Conservation (phyloP, 2,888 invertebrate species). For the Phyllotreta cruciferae region DNA sequence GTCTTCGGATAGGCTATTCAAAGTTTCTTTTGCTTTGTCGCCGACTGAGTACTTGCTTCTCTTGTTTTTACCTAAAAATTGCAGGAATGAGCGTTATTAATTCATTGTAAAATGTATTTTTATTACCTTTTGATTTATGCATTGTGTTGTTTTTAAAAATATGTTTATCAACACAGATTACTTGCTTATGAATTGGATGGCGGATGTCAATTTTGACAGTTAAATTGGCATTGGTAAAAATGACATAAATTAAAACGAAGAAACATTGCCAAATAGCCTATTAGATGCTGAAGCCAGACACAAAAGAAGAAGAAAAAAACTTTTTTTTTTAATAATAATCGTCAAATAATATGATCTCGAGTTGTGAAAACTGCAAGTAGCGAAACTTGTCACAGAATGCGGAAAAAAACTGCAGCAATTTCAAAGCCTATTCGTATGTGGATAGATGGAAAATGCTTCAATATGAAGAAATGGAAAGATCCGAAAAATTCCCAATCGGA, state of each 20-base stretch:
- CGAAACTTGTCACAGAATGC: too few relatives aligned
- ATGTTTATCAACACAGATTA: background rate
- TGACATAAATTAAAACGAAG: too few relatives aligned
- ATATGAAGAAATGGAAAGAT: constrained; percentile 42
- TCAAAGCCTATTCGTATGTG: constrained; percentile 53
- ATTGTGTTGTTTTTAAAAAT: constrained; percentile 13
- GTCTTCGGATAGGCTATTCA: constrained; percentile 61
- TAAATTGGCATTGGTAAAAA: too few relatives aligned
- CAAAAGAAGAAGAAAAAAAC: too few relatives aligned
- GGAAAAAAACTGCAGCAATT: constrained; percentile 31
- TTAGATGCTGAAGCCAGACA: too few relatives aligned
- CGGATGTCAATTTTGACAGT: too few relatives aligned
- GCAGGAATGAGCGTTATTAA: background rate
- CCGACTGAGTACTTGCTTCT: constrained; percentile 53
- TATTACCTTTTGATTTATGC: constrained; percentile 35
- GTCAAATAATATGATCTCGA: too few relatives aligned
- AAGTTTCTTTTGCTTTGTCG: constrained; percentile 59
- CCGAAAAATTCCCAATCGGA: constrained; percentile 11
- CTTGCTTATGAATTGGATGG: too few relatives aligned
- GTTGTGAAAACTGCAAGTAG: too few relatives aligned
- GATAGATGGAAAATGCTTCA: constrained; percentile 56
- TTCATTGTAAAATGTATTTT: constrained; percentile 1
- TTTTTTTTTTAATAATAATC: too few relatives aligned
- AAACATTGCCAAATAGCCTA: too few relatives aligned
- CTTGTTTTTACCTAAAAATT: constrained; percentile 36